Conservation (phyloP, 2,888 invertebrate genomes). For the Diogma glabrata region DNA sequence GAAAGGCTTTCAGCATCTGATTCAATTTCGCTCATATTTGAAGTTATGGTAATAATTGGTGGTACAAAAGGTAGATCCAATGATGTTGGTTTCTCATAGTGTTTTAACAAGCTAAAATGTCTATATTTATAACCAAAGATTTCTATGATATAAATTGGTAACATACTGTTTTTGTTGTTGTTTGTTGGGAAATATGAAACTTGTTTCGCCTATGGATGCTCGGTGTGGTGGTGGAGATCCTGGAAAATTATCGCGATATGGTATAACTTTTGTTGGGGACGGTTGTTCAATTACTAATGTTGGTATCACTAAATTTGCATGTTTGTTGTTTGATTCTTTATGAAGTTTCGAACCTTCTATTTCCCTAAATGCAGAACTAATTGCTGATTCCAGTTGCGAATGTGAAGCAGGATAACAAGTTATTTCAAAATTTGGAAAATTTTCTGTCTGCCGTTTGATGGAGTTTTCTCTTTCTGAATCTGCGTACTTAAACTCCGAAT, state of each 20-base stretch:
- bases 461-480: too few relatives aligned
- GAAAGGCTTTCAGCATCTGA: slow-evolving; percentile 59
- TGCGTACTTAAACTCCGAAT: too few relatives aligned
- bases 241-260: slow-evolving; percentile 37
- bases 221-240: slow-evolving; percentile 47
- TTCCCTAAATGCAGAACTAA: too few relatives aligned
- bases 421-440: too few relatives aligned
- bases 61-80: slow-evolving; percentile 50
- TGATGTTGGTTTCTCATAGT: slow-evolving; percentile 49
- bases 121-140: too few relatives aligned
- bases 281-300: slow-evolving; percentile 54
- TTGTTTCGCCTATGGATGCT: slow-evolving; percentile 33
- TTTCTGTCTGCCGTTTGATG: too few relatives aligned
- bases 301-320: slow-evolving; percentile 49
- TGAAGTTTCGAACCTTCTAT: too few relatives aligned
- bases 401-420: too few relatives aligned
- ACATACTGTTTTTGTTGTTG: slow-evolving; percentile 38
- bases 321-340: too few relatives aligned
- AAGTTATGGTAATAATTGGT: slow-evolving; percentile 61
- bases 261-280: slow-evolving; percentile 49
- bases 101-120: slow-evolving; percentile 48
- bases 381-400: too few relatives aligned
- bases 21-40: slow-evolving; percentile 62
- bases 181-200: slow-evolving; percentile 33
- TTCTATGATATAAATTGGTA: slow-evolving; percentile 11